Evolutionary conservation across 2,113 vertebrate genomes (phyloP), one percentile per base, ranked within the genome.

Genomic region (Thomomys bottae): DNA sequence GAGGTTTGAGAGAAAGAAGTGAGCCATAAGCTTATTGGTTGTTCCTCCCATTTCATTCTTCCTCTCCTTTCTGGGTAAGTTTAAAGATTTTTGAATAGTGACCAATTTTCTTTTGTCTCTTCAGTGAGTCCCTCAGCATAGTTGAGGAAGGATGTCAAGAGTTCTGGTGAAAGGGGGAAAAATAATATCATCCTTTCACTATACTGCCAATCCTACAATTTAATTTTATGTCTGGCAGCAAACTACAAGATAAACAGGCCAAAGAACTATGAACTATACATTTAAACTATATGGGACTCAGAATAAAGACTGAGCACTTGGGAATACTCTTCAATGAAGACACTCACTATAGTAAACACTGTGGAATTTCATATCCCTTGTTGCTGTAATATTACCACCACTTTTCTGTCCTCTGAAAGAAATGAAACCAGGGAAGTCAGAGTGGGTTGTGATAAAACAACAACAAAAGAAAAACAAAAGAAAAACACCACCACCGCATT

Each of bases 21-120:
- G 66, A 89, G 82, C 26, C 78, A 83, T 30, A 87, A 0, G 2
- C 14, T 34, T 90, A 32, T 84, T 77, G 54, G 21, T 2, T 24
- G n/a, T 38, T 63, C 32, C 59, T 90, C 89, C 87, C 24, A 40
- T 77, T 93, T 81, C 72, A 78, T 9, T 40, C 54, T 14, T 17
- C 15, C 5, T 84, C 75, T 85, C 59, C 38, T 88, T 80, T 86
- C 23, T 38, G 40, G 64, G 45, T 15, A 85, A 86, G 49, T 80
- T 96, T 49, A 94, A 93, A 92, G 38, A 87, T 64, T 63, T 81
- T 49, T 64, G 20, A 63, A 88, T 68, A 57, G 79, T 88, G 38
- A n/a, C 23, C 40, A 67, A 66, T 93, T 38, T 88, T 84, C 10
- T 7, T 71, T 57, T 89, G 38, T 83, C 71, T 92, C n/a, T 84